These are phyloP conservation scores for Eumacrocentrus americanus DNA, from an alignment of 2,888 invertebrate genomes.

Conservation along the genomic window DNA sequence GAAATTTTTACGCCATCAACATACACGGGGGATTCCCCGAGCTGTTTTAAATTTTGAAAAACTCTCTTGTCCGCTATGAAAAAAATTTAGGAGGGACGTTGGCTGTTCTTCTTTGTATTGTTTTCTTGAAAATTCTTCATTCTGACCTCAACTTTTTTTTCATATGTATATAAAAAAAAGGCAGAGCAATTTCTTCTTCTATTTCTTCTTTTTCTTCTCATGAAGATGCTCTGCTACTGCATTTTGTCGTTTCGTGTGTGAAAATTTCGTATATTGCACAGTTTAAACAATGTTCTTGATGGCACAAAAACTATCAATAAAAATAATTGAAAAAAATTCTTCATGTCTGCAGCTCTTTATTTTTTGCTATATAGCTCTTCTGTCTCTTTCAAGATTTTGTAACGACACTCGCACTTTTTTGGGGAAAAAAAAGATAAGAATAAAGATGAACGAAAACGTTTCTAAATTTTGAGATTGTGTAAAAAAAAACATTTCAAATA, in stretches of 20 bases:
- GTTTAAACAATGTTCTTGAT: background rate
- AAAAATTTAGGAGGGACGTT: too few species aligned
- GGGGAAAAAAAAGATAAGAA: background rate
- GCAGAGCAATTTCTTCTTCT: background rate
- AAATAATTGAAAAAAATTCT: too few species aligned
- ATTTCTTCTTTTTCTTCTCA: background rate
- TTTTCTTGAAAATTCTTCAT: too few species aligned
- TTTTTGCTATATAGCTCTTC: slow-evolving; percentile 13
- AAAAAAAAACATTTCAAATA: background rate
- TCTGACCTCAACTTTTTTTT: background rate
- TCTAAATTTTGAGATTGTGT: too few species aligned
- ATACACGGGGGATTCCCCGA: too few species aligned
- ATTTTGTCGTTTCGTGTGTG: background rate
- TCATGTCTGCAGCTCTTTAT: background rate
- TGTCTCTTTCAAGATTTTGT: slow-evolving; percentile 11
- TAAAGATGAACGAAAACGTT: background rate
- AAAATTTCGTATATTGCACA: background rate
- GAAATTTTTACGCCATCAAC: too few species aligned
- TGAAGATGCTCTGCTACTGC: background rate
- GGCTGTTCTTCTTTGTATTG: background rate
- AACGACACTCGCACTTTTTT: slow-evolving; percentile 20
- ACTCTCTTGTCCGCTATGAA: background rate
- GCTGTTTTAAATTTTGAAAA: background rate
- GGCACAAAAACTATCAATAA: background rate
- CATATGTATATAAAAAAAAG: background rate